Conservation (phyloP, 2,888 invertebrate genomes). For the Cosmia trapezina region DNA sequence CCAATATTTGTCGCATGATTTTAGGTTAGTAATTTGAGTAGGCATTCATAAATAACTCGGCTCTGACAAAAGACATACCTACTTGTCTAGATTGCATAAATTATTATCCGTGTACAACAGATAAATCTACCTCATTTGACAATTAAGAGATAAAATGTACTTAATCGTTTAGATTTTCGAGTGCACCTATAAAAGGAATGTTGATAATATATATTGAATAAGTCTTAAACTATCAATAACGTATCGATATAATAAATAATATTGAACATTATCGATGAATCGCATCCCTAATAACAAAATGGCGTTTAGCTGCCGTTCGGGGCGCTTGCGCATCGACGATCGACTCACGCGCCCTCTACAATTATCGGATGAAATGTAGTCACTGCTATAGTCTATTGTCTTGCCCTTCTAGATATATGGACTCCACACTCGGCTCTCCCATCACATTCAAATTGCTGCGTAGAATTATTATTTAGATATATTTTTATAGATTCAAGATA, state of each 20-base stretch:
- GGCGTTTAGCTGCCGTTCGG: constrained; percentile 83
- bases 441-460: constrained; percentile 65
- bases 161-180: constrained; percentile 39
- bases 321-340: constrained; percentile 76
- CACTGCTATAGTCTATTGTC: constrained; percentile 78
- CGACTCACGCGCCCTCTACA: constrained; percentile 77
- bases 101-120: constrained; percentile 50
- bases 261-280: constrained; percentile 64
- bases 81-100: constrained; percentile 58
- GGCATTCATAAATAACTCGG: constrained; percentile 59
- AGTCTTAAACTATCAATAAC: constrained; percentile 30
- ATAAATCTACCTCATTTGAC: constrained; percentile 61
- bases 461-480: constrained; percentile 61
- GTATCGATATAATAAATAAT: constrained; percentile 63
- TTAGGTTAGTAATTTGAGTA: constrained; percentile 56
- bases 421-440: constrained; percentile 64
- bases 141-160: constrained; percentile 53
- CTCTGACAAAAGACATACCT: constrained; percentile 56
- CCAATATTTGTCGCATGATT: constrained; percentile 50
- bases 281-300: constrained; percentile 75
- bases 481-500: constrained; percentile 54
- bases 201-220: constrained; percentile 34
- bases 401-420: constrained; percentile 72
- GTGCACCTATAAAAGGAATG: constrained; percentile 32
- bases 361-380: constrained; percentile 84